Evolutionary conservation across 1,140 invertebrate genomes (phyloP), one percentile per base, ranked within the genome.

Genomic region (Euwallacea fornicatus): DNA sequence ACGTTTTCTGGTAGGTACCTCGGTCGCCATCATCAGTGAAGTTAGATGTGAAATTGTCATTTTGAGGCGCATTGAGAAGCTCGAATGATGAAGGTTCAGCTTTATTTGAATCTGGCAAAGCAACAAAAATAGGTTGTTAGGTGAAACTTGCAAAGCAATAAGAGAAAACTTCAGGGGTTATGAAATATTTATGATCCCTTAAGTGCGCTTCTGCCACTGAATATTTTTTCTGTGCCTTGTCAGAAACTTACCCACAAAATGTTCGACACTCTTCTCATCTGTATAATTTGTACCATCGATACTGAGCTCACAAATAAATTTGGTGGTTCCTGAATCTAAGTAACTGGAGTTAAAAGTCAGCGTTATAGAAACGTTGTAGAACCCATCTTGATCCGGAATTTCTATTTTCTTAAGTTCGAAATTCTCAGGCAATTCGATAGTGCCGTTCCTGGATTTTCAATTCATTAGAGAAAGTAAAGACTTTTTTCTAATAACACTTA

Each of bases 271-370:
- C 60, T 73, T 74, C 0, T 33, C 46, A 44, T 72, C 44, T n/a
- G 64, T 66, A 46, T 76, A 76, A 42, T 74, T 72, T 7, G 75
- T 76, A 13, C 75, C 75, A 7, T 73, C 66, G 56, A 76, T 76
- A 15, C 56, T 73, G 6, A 76, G 46, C 43, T 62, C 41, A 59
- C 75, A 76, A 13, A 68, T 50, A 44, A 76, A 76, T 47, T 68
- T 73, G 2, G 70, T 73, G 7, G 71, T 66, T 0, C 74, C 70
- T 50, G 47, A 21, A 8, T 71, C 41, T 44, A 72, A 44, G 50
- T 66, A 63, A 66, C 68, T 70, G 7, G 73, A 66, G 44, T 74
- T 69, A 58, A 62, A 66, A 44, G 62, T 16, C 8, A 66, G n/a
- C 58, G 44, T 13, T 47, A 73, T 53, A 42, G 69, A 72, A 10